Evolutionary conservation across 2,113 vertebrate species (phyloP).

Genomic region (Paratilapia polleni): DNA sequence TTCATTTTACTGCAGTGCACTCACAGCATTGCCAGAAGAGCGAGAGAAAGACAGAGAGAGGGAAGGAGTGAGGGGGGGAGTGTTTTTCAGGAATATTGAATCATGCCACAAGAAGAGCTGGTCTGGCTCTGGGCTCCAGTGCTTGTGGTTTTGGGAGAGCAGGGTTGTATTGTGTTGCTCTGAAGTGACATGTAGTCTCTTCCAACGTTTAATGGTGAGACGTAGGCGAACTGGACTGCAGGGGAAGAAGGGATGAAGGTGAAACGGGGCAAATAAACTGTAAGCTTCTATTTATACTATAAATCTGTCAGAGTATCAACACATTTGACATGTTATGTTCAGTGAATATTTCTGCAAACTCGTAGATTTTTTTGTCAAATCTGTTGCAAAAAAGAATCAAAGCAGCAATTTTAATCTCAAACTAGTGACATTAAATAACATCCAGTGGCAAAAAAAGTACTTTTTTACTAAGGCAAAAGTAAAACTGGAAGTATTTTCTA

Average conservation of each 20-base stretch:
- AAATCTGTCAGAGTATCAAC: background rate
- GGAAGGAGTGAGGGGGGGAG: background rate
- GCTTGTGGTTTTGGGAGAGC: constrained; percentile 59
- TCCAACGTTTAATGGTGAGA: constrained; percentile 12
- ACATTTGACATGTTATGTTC: background rate
- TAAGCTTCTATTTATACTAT: background rate
- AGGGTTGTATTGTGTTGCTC: constrained; percentile 45
- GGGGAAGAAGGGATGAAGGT: background rate
- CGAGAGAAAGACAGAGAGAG: background rate
- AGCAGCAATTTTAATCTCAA: no score
- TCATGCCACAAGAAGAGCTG: constrained; percentile 53
- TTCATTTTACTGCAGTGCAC: constrained; percentile 68
- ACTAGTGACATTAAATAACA: no score
- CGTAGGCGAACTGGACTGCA: background rate
- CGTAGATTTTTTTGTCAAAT: no score
- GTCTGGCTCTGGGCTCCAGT: constrained; percentile 4
- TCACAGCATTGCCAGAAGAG: constrained; percentile 39
- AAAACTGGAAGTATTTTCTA: no score
- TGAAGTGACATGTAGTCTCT: constrained; percentile 28
- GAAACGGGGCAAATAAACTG: background rate
- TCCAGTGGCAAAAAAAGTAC: no score
- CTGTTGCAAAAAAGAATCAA: no score
- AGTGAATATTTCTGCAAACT: background rate
- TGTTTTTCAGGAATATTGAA: constrained; percentile 61
- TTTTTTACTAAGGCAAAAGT: no score